Evolutionary conservation across 35 echinoderm and acorn worm species (phyloP).

Genomic region (Chiridota heheva): DNA sequence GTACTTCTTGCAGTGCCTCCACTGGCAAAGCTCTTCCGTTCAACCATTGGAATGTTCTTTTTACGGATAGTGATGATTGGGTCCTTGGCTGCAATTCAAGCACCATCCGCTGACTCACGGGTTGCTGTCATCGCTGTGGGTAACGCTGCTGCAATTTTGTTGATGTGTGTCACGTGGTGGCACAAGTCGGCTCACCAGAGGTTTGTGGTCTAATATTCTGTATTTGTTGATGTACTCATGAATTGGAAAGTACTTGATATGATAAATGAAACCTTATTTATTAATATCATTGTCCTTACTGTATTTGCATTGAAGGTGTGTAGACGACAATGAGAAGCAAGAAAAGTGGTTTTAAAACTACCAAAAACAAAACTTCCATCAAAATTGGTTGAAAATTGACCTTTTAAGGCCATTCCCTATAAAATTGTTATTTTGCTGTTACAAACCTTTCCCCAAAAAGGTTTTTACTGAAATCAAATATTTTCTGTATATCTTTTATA

Average conservation of each 20-base stretch:
- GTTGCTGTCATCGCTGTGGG: conserved; percentile 59
- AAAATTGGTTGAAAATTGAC: background rate
- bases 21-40: conserved; percentile 53
- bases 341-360: background rate
- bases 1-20: conserved; percentile 38
- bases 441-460: no score
- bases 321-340: background rate
- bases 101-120: conserved; percentile 57
- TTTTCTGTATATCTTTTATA: no score
- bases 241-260: background rate
- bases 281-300: background rate
- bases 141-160: conserved; percentile 63
- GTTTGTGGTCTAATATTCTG: conserved; percentile 22
- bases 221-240: background rate
- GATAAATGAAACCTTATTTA: background rate
- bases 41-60: conserved; percentile 63
- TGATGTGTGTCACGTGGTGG: conserved; percentile 83
- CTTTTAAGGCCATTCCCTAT: no score
- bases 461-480: no score
- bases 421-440: no score
- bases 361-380: background rate
- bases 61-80: conserved; percentile 55
- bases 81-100: conserved; percentile 76
- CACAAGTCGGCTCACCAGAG: conserved; percentile 94
- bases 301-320: background rate